Base-by-base conservation (phyloP, 2,888 invertebrate genomes). In the Xanthia togata region DNA sequence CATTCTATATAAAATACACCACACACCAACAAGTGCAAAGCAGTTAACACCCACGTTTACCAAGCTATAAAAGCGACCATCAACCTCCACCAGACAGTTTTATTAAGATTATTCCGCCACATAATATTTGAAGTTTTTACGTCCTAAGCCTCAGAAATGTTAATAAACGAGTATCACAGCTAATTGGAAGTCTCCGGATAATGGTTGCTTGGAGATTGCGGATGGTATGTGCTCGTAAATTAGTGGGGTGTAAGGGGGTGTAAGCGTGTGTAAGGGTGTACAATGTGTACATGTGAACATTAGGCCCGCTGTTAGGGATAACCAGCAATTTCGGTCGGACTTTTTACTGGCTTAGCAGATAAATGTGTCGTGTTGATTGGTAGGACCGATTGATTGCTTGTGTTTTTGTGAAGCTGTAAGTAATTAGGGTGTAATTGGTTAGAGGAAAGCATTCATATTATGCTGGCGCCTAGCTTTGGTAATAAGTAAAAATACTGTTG, bases 161-260 rank as follows among this genome's bases (percentile, higher is more conserved):
- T 89, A 86, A 88, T 89, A 89, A 87, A 85, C 77, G 83, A 82
- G 86, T 84, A 79, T 84, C 80, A 71, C 79, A 70, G 83, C 88
- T 89, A 89, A 89, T 89, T 89, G 87, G 89, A 83, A 84, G 84
- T 80, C 76, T 64, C 59, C 68, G 83, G 80, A 83, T 89, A 89
- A 89, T 84, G 84, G 88, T 69, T 78, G 85, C 73, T 73, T 70
- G 81, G 87, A 88, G 88, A 89, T 89, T 89, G 88, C 86, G 88
- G 82, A 78, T 81, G 87, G 84, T 88, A 80, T 84, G 81, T 82
- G 84, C 57, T 82, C 84, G 84, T 89, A 89, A 88, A 89, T 89
- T 87, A 84, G 71, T 67, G 75, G 68, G 80, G 81, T 41, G 80
- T 63, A 35, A 26, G 53, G 75, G 62, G 62, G 55, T 71, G 79